A percentile compares a stretch with the other conserved stretches of the same genome.
These are phyloP conservation scores for Drosophila quinaria DNA, from an alignment of 2,888 invertebrate genomes.

Conservation along the genomic window DNA sequence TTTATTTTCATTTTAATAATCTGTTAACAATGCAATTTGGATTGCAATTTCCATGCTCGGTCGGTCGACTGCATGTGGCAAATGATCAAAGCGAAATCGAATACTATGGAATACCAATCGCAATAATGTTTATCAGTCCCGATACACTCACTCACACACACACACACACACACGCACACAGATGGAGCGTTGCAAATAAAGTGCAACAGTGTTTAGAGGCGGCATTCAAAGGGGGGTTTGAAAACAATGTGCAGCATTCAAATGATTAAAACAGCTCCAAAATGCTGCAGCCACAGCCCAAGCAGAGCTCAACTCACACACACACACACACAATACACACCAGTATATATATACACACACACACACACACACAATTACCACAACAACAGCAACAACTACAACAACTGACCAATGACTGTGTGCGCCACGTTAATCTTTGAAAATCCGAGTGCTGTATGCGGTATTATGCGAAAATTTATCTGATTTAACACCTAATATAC, in stretches of 20 bases:
- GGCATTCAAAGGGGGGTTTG: conserved; percentile 27
- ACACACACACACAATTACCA: conserved; percentile 13
- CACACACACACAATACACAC: conserved; percentile 16
- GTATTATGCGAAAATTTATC: conserved; percentile 87
- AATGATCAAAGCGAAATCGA: conserved; percentile 52
- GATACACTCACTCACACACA: conserved; percentile 51
- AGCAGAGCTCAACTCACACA: conserved; percentile 55
- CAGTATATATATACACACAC: conserved; percentile 9
- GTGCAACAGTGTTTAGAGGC: conserved; percentile 70
- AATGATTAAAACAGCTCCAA: conserved; percentile 80
- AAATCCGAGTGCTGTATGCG: conserved; percentile 86
- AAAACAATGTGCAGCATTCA: conserved; percentile 81
- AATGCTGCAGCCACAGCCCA: conserved; percentile 69
- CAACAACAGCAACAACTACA: conserved; percentile 50
- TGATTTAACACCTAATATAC: conserved; percentile 87
- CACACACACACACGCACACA: conserved; percentile 30
- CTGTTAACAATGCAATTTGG: conserved; percentile 70
- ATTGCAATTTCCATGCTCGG: conserved; percentile 35
- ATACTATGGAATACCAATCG: conserved; percentile 39
- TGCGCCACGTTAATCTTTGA: conserved; percentile 85
- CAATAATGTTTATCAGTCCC: conserved; percentile 70
- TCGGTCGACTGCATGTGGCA: conserved; percentile 27
- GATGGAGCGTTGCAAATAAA: conserved; percentile 62
- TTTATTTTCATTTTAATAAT: conserved; percentile 75
- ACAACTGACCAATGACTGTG: conserved; percentile 69